Evolutionary conservation across 2,888 invertebrate genomes (phyloP).

Genomic region (Mesorhabditis sp.): DNA sequence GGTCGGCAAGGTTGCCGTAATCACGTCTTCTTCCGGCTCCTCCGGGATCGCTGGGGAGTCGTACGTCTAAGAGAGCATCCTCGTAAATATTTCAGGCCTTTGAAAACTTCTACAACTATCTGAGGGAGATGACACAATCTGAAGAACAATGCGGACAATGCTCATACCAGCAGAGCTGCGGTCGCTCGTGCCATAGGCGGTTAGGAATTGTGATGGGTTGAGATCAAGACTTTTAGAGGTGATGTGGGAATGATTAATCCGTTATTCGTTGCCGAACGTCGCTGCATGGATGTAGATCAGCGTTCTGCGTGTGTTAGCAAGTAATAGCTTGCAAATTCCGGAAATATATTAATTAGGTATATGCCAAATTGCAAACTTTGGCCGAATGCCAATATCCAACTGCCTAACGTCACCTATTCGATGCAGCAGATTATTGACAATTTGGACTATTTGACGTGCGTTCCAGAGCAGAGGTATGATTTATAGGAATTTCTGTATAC

Average conservation of each 20-base stretch:
- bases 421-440: conserved; percentile 52
- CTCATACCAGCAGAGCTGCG: conserved; percentile 54
- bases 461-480: conserved; percentile 45
- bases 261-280: conserved; percentile 54
- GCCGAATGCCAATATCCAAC: conserved; percentile 45
- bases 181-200: conserved; percentile 52
- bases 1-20: conserved; percentile 54
- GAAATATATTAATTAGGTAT: conserved; percentile 18
- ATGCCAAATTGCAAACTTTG: conserved; percentile 45
- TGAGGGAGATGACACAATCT: conserved; percentile 46
- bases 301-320: background rate
- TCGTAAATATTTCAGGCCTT: conserved; percentile 40
- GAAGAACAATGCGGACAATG: conserved; percentile 54
- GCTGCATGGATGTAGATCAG: conserved; percentile 52
- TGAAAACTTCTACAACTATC: conserved; percentile 55
- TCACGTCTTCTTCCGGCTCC: conserved; percentile 54
- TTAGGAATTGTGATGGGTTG: conserved; percentile 11
- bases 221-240: conserved; percentile 34
- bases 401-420: conserved; percentile 53
- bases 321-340: background rate
- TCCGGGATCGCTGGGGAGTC: conserved; percentile 54
- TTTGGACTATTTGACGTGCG: conserved; percentile 52
- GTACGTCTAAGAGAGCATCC: conserved; percentile 24
- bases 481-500: background rate
- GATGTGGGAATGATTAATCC: conserved; percentile 51